Percentiles rank a stretch among this genome's conserved stretches.
phyloP scores from a whole-genome alignment of 2,888 invertebrate genomes.

The Iselma pallidipennis region DNA sequence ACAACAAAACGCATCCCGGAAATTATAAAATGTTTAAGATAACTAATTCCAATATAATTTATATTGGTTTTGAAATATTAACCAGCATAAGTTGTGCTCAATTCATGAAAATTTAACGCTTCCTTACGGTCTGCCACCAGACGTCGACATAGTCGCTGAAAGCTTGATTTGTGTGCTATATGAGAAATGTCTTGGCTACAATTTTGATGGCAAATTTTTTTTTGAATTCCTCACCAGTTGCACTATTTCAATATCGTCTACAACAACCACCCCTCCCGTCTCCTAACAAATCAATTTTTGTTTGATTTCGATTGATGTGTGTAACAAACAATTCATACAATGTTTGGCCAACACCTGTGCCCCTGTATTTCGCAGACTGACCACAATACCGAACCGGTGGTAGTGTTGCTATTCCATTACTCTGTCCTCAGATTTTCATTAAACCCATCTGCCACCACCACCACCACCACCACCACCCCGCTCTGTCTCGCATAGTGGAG shows the following conservation, averaged over 20 bases:
- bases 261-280: too few relatives aligned
- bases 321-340: constrained; percentile 7
- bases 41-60: constrained; percentile 3
- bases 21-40: neutral
- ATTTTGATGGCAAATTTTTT: neutral
- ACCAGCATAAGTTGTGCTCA: constrained; percentile 9
- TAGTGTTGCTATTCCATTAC: constrained; percentile 29
- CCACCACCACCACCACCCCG: too few relatives aligned
- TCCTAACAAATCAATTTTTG: neutral
- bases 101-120: constrained; percentile 17
- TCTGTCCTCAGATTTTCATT: constrained; percentile 44
- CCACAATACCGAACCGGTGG: constrained; percentile 30
- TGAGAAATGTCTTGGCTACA: constrained; percentile 1
- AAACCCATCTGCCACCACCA: constrained; percentile 42
- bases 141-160: constrained; percentile 13
- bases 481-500: neutral
- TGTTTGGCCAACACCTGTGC: constrained; percentile 22
- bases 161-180: constrained; percentile 11
- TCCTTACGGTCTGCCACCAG: constrained; percentile 1
- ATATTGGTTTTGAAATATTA: constrained; percentile 8
- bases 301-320: neutral
- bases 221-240: too few relatives aligned
- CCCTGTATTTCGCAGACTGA: constrained; percentile 25
- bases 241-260: too few relatives aligned
- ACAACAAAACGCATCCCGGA: neutral